Conservation (phyloP, 1,140 invertebrate species). For the Thaumetopoea pityocampa region DNA sequence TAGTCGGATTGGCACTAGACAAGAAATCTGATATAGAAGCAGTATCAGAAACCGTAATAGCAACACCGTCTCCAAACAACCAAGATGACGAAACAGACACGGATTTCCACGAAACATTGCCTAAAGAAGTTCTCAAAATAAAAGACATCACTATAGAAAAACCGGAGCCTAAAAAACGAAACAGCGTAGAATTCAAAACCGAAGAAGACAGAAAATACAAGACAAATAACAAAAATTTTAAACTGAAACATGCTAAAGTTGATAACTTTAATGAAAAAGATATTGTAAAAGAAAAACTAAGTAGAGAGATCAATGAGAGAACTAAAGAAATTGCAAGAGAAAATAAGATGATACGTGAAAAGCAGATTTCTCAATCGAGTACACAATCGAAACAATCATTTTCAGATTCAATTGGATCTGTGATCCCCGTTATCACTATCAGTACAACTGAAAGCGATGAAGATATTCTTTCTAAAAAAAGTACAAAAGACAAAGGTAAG, state of each 20-base stretch:
- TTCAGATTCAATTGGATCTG: conserved; percentile 77
- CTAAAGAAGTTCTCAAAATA: conserved; percentile 75
- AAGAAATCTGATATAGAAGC: conserved; percentile 71
- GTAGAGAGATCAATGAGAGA: too few relatives aligned
- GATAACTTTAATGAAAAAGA: conserved; percentile 32
- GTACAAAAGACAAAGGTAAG: conserved; percentile 16
- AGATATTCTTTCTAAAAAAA: conserved; percentile 10
- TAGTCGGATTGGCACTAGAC: conserved; percentile 78
- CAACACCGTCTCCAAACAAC: conserved; percentile 37
- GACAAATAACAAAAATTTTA: conserved; percentile 27
- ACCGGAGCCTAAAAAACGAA: conserved; percentile 32
- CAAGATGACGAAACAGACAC: conserved; percentile 79
- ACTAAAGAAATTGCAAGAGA: conserved; percentile 23
- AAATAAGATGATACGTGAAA: conserved; percentile 33
- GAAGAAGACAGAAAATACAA: conserved; percentile 21
- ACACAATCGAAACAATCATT: conserved; percentile 64
- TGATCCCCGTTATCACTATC: conserved; percentile 82
- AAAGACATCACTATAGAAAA: conserved; percentile 59
- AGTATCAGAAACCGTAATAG: conserved; percentile 21
- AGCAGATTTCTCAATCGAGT: conserved; percentile 50
- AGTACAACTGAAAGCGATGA: conserved; percentile 79
- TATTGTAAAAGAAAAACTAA: conserved; percentile 10
- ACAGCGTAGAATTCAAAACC: conserved; percentile 47
- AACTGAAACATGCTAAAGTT: conserved; percentile 32
- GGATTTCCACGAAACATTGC: conserved; percentile 80